Percentiles rank a stretch among this genome's conserved stretches.
phyloP scores from a whole-genome alignment of 2,888 invertebrate species.

The Cecidostiba fungosa region DNA sequence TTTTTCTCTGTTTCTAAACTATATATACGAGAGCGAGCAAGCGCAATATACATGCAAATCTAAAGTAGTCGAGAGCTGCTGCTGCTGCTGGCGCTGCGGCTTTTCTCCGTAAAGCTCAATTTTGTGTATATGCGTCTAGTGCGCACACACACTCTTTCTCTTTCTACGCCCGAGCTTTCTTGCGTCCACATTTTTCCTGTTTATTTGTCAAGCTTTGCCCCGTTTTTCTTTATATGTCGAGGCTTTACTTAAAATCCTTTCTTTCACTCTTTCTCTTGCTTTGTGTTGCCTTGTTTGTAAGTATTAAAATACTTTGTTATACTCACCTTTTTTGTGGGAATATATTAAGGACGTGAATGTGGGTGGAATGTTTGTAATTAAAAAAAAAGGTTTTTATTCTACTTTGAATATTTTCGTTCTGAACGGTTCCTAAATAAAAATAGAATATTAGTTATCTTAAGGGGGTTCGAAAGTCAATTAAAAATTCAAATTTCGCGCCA shows the following conservation, averaged over 20 bases:
- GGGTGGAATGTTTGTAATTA: too few species aligned
- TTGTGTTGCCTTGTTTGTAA: slow-evolving; percentile 31
- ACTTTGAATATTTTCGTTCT: too few species aligned
- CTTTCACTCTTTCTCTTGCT: slow-evolving; percentile 8
- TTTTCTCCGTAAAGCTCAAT: slow-evolving; percentile 37
- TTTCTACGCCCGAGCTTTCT: slow-evolving; percentile 24
- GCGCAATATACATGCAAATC: slow-evolving; percentile 70
- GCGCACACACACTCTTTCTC: neutral
- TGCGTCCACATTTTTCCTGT: slow-evolving; percentile 1
- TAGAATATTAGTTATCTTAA: too few species aligned
- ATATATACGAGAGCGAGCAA: neutral
- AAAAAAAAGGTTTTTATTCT: too few species aligned
- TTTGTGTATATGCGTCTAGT: slow-evolving; percentile 10
- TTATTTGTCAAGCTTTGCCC: slow-evolving; percentile 29
- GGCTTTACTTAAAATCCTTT: slow-evolving; percentile 23
- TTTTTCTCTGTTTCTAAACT: slow-evolving; percentile 44
- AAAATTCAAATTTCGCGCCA: too few species aligned
- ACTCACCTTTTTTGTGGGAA: neutral
- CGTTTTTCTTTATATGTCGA: slow-evolving; percentile 21
- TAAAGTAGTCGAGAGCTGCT: slow-evolving; percentile 37
- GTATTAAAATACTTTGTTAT: neutral
- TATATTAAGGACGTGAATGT: too few species aligned
- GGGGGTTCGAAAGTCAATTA: too few species aligned
- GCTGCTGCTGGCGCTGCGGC: neutral
- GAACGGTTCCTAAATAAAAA: too few species aligned